Conservation (phyloP, 2,113 vertebrate species). For the Forbesichthys papilliferus region DNA sequence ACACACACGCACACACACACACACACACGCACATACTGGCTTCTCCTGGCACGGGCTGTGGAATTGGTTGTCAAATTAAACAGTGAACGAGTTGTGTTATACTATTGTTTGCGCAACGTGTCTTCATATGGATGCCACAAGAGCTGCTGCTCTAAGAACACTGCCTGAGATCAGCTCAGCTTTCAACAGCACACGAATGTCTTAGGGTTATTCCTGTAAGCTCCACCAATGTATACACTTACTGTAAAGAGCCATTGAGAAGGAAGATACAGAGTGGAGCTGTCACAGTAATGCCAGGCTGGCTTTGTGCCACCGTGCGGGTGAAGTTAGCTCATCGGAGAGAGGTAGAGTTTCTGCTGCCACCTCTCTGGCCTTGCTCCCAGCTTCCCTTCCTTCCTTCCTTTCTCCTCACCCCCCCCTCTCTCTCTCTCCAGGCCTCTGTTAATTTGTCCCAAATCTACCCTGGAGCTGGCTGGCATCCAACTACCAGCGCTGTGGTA, state of each 20-base stretch:
- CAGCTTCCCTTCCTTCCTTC: constrained; percentile 25
- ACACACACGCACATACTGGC: not conserved
- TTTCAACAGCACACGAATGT: not conserved
- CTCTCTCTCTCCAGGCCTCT: constrained; percentile 30
- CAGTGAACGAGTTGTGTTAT: too few species aligned
- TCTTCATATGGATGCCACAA: too few species aligned
- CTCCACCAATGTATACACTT: constrained; percentile 9
- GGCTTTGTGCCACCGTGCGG: constrained; percentile 30
- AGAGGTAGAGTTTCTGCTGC: constrained; percentile 46
- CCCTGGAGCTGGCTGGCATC: constrained; percentile 32
- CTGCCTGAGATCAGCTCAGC: constrained; percentile 18
- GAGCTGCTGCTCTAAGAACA: not conserved
- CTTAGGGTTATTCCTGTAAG: constrained; percentile 27
- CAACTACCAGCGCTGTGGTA: constrained; percentile 32
- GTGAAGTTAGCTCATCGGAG: constrained; percentile 40
- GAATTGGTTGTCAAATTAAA: too few species aligned
- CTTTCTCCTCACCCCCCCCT: constrained; percentile 28
- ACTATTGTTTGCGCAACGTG: too few species aligned
- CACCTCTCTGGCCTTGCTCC: constrained; percentile 46
- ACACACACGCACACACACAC: not conserved
- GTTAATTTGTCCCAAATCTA: constrained; percentile 50
- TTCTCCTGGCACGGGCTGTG: not conserved
- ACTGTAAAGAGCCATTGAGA: constrained; percentile 30
- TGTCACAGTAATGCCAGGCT: constrained; percentile 38
- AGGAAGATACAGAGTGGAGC: constrained; percentile 6